phyloP scores from a whole-genome alignment of 2,797 vertebrate species.

The Atherinosoma microstoma region DNA sequence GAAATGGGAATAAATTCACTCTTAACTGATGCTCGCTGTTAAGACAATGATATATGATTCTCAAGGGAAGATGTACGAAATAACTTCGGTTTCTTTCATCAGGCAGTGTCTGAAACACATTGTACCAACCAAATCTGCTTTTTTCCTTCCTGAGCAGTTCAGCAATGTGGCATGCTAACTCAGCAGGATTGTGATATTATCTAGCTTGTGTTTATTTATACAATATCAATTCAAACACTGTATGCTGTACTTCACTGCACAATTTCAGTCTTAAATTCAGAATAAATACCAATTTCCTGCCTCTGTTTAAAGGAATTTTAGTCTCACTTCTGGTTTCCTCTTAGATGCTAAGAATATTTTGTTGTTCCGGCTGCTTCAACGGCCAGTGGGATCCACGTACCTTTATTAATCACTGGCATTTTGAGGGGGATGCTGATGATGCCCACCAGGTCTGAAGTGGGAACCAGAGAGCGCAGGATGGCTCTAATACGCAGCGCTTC shows the following conservation, averaged over 20 bases:
- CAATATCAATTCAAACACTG: conserved; percentile 4
- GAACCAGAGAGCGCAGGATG: conserved; percentile 96
- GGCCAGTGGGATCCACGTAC: conserved; percentile 70
- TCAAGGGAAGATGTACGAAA: conserved; percentile 12
- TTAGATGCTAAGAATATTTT: neutral
- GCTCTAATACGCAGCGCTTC: conserved; percentile 97
- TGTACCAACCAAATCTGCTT: neutral
- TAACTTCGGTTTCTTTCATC: conserved; percentile 15
- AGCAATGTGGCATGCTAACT: neutral
- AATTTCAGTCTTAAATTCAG: conserved; percentile 25
- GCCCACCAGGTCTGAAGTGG: conserved; percentile 94
- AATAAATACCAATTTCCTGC: conserved; percentile 1
- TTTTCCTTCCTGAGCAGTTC: conserved; percentile 7
- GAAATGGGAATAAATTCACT: conserved; percentile 1
- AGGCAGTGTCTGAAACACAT: neutral
- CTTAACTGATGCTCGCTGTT: conserved; percentile 2
- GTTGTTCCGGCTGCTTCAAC: neutral
- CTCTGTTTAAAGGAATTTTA: neutral
- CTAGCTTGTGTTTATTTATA: conserved; percentile 8
- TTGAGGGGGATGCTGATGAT: conserved; percentile 97
- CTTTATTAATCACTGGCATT: conserved; percentile 92
- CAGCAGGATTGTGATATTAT: conserved; percentile 18
- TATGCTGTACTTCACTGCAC: neutral
- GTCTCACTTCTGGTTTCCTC: neutral
- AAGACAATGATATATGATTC: conserved; percentile 9